A percentile compares a stretch with the other conserved stretches of the same genome.
These are phyloP conservation scores for Choristoneura fumiferana DNA, from an alignment of 1,140 invertebrate genomes.

Conservation along the genomic window DNA sequence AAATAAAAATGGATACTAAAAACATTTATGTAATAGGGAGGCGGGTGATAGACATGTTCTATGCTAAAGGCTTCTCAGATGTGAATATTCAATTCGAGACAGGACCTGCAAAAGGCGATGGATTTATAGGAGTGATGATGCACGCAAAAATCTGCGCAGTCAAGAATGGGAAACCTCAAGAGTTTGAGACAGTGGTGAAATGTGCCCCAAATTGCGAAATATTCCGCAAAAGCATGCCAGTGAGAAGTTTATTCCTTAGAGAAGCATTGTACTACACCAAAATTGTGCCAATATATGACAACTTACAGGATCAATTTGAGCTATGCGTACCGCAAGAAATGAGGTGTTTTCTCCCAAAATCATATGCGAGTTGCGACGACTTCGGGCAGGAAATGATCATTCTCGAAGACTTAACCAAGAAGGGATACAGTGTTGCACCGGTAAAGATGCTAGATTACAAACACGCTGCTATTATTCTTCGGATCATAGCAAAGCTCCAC, in stretches of 20 bases:
- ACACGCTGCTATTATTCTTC: background rate
- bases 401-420: conserved; percentile 1
- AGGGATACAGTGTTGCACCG: background rate
- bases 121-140: background rate
- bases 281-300: conserved; percentile 7
- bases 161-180: background rate
- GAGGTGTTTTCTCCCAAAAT: background rate
- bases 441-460: background rate
- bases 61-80: background rate
- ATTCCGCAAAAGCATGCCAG: background rate
- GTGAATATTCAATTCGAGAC: conserved; percentile 9
- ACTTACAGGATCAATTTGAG: conserved; percentile 9
- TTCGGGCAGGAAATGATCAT: conserved; percentile 3
- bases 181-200: background rate
- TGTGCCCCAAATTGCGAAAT: background rate
- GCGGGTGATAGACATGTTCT: conserved; percentile 5
- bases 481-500: background rate
- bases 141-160: background rate
- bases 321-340: conserved; percentile 3
- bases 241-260: background rate
- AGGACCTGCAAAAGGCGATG: background rate
- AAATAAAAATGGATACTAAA: background rate
- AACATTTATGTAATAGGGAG: conserved; percentile 2
- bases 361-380: background rate
- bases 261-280: conserved; percentile 10